A percentile compares a stretch with the other conserved stretches of the same genome.
Evolutionary conservation across 2,113 vertebrate species (phyloP).

Genomic region (Camarhynchus parvulus): DNA sequence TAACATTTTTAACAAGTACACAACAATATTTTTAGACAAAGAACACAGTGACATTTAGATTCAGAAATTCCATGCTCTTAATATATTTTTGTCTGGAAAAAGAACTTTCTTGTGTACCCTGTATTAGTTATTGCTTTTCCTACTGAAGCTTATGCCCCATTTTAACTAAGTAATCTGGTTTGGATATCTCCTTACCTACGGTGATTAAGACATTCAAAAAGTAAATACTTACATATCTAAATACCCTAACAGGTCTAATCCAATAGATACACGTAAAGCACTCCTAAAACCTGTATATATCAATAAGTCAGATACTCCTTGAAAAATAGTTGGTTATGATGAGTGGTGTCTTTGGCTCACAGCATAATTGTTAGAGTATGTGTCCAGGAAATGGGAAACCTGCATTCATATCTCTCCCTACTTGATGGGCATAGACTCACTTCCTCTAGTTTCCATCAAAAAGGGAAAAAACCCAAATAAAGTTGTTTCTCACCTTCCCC

Average conservation of each 20-base stretch:
- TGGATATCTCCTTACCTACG: background rate
- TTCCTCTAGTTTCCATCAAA: background rate
- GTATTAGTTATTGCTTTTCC: background rate
- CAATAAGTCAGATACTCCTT: background rate
- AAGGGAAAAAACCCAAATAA: background rate
- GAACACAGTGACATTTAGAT: background rate
- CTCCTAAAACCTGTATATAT: background rate
- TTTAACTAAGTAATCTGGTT: background rate
- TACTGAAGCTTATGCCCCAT: background rate
- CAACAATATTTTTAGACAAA: background rate
- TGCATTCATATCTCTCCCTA: background rate
- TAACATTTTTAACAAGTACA: background rate
- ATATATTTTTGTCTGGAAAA: background rate
- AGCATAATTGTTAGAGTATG: background rate
- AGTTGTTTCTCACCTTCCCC: background rate
- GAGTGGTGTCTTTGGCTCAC: background rate
- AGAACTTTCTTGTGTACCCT: background rate
- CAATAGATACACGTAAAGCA: background rate
- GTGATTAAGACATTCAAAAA: background rate
- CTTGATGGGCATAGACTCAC: background rate
- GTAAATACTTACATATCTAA: background rate
- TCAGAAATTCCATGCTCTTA: background rate
- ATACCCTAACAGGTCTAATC: background rate
- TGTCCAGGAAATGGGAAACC: background rate
- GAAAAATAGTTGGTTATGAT: background rate